Conservation (phyloP, 2,113 vertebrate species). For the Madoqua kirkii region DNA sequence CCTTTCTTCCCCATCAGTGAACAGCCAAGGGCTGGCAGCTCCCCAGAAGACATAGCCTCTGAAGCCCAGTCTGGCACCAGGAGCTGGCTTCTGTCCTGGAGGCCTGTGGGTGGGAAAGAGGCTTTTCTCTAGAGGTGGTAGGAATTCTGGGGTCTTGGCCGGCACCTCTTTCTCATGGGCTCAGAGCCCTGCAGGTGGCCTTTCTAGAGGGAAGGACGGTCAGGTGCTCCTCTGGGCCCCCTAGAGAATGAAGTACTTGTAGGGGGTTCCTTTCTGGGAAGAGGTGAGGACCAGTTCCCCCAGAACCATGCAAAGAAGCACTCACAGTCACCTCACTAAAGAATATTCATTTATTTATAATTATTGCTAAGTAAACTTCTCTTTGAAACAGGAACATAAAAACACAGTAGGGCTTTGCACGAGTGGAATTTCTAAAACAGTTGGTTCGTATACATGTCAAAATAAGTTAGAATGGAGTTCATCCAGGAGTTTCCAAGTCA, state of each 20-base stretch:
- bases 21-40: background rate
- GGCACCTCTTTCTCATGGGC: background rate
- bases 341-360: constrained; percentile 75
- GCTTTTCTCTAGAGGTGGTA: background rate
- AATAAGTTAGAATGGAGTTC: constrained; percentile 73
- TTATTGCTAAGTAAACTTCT: constrained; percentile 77
- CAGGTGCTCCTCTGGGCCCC: background rate
- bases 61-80: background rate
- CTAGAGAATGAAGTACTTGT: background rate
- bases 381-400: constrained; percentile 67
- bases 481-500: constrained; percentile 50
- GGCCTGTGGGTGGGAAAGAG: background rate
- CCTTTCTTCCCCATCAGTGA: background rate
- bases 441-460: constrained; percentile 52
- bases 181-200: background rate
- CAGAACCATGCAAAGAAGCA: background rate
- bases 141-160: background rate
- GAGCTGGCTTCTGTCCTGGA: background rate
- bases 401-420: constrained; percentile 77
- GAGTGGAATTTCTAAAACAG: constrained; percentile 61
- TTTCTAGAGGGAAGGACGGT: background rate
- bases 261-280: background rate
- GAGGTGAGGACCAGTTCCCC: background rate
- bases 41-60: background rate
- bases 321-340: constrained; percentile 56